A percentile compares a stretch with the other conserved stretches of the same genome.
Conservation (phyloP, 2,797 vertebrate genomes). For the Tenualosa ilisha region DNA sequence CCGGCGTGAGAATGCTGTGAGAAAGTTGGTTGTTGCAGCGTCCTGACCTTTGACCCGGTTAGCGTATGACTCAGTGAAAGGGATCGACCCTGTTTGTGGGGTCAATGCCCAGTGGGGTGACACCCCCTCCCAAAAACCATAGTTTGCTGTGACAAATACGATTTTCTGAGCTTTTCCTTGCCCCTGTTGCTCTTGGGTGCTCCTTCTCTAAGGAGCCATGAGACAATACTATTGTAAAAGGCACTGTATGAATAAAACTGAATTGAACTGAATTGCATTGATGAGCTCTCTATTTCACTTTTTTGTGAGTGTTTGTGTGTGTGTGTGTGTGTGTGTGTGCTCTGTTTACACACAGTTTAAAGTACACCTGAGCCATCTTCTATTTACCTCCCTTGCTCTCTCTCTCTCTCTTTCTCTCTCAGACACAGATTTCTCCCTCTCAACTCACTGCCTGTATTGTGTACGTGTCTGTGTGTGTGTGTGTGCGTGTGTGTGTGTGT, state of each 20-base stretch:
- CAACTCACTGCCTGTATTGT: background rate
- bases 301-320: background rate
- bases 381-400: background rate
- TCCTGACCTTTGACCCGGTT: background rate
- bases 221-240: too few species aligned
- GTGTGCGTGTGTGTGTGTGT: background rate
- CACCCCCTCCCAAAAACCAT: background rate
- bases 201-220: too few species aligned
- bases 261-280: too few species aligned
- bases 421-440: background rate
- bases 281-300: background rate
- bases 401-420: background rate
- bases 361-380: background rate
- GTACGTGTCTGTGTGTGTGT: background rate
- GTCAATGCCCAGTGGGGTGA: background rate
- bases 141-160: too few species aligned
- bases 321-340: background rate
- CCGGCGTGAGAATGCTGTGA: conserved; percentile 4
- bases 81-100: background rate
- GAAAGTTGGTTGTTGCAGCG: background rate
- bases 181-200: too few species aligned
- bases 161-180: too few species aligned
- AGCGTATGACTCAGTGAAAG: background rate
- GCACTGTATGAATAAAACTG: too few species aligned
- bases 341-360: conserved; percentile 11